phyloP scores from a whole-genome alignment of 1,140 invertebrate genomes.

The Zaprionus taronus region DNA sequence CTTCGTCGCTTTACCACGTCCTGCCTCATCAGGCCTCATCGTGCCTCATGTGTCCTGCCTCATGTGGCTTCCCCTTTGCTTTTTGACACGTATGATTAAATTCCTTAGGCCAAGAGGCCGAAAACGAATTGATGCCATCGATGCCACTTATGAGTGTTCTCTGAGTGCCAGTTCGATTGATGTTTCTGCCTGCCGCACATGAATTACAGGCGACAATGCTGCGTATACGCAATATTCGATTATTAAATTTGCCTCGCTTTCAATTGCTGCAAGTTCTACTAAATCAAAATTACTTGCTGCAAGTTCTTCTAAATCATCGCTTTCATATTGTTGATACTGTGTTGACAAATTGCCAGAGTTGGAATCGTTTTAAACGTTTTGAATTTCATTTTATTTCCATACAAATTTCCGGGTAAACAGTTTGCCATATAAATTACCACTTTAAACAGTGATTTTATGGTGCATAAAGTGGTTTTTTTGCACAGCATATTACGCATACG shows the following conservation, averaged over 20 bases:
- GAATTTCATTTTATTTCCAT: not conserved
- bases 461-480: not conserved
- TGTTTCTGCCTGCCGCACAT: conserved; percentile 9
- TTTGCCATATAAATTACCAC: not conserved
- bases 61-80: not conserved
- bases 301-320: not conserved
- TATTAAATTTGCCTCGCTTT: not conserved
- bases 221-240: conserved; percentile 28
- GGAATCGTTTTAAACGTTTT: not conserved
- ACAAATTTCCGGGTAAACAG: not conserved
- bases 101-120: conserved; percentile 42
- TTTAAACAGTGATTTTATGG: conserved; percentile 3
- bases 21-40: not conserved
- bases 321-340: not conserved
- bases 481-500: conserved; percentile 38
- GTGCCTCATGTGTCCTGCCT: not conserved
- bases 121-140: conserved; percentile 26
- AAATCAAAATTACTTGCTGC: not conserved
- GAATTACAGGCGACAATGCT: conserved; percentile 19
- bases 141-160: conserved; percentile 31
- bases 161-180: conserved; percentile 25
- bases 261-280: not conserved
- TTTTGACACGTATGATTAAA: conserved; percentile 39
- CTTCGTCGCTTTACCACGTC: not conserved
- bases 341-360: not conserved